Conservation (phyloP, 2,113 vertebrate genomes). For the Reinhardtius hippoglossoides region DNA sequence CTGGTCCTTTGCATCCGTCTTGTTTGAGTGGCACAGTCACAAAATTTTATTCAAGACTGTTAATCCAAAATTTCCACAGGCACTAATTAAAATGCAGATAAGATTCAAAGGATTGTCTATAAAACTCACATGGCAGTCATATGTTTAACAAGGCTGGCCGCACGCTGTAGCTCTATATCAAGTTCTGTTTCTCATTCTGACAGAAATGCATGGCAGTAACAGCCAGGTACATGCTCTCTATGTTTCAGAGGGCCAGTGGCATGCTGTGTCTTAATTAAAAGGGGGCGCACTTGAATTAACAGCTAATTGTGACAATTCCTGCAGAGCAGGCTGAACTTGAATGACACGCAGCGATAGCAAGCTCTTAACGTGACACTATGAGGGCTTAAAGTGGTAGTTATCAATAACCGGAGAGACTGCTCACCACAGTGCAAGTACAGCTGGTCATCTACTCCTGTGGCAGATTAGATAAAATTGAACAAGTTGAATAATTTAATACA, state of each 20-base stretch:
- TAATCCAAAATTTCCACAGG: no score
- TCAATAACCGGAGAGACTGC: neutral
- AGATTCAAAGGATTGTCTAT: neutral
- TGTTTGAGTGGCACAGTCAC: no score
- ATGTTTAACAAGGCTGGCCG: no score
- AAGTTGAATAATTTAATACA: neutral
- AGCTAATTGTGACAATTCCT: neutral
- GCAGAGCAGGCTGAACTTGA: neutral
- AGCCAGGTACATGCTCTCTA: neutral
- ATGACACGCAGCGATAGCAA: neutral
- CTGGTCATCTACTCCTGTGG: neutral
- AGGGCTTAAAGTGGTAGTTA: neutral
- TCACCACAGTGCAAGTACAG: neutral
- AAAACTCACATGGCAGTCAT: neutral
- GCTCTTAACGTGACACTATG: neutral
- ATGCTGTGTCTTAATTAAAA: slow-evolving; percentile 6
- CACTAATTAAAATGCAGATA: no score
- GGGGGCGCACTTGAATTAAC: neutral
- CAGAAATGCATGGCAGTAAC: neutral
- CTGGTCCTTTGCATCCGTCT: no score
- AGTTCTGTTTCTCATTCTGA: neutral
- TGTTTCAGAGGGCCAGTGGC: neutral
- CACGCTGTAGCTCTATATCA: neutral
- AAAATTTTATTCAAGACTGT: no score
- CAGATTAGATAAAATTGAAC: neutral